A percentile compares a stretch with the other conserved stretches of the same genome.
These are phyloP conservation scores for Ditylenchus dipsaci DNA, from an alignment of 1,140 invertebrate genomes.

Conservation along the genomic window DNA sequence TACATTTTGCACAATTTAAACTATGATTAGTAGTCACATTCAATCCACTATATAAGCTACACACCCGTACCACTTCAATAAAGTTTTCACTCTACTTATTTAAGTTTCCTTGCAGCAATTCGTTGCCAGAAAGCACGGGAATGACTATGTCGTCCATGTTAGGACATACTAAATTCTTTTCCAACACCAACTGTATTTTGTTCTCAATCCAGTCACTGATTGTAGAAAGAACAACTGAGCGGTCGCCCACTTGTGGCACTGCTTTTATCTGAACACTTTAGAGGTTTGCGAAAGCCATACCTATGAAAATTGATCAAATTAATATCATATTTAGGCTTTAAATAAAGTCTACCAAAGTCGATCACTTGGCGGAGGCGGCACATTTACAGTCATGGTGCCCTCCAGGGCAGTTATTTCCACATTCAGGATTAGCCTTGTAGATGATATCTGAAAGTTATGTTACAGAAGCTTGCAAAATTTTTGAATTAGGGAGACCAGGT, in stretches of 20 bases:
- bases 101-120: slow-evolving; percentile 27
- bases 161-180: slow-evolving; percentile 55
- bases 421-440: slow-evolving; percentile 80
- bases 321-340: background rate
- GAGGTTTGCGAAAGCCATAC: slow-evolving; percentile 52
- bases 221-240: slow-evolving; percentile 48
- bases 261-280: slow-evolving; percentile 30
- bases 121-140: slow-evolving; percentile 39
- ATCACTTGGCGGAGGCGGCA: slow-evolving; percentile 86
- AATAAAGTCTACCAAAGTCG: slow-evolving; percentile 68
- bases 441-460: slow-evolving; percentile 65
- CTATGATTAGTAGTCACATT: no score
- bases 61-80: no score
- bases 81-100: no score
- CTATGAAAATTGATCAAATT: slow-evolving; percentile 18
- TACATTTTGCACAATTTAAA: no score
- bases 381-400: slow-evolving; percentile 82
- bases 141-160: slow-evolving; percentile 54
- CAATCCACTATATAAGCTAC: no score
- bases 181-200: slow-evolving; percentile 42
- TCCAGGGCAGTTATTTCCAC: slow-evolving; percentile 78
- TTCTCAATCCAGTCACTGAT: slow-evolving; percentile 55
- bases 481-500: no score
- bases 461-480: no score
- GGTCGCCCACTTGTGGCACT: slow-evolving; percentile 56